Evolutionary conservation across 1,140 invertebrate species (phyloP), one percentile per base, ranked within the genome.

Genomic region (Cephus cinctus): DNA sequence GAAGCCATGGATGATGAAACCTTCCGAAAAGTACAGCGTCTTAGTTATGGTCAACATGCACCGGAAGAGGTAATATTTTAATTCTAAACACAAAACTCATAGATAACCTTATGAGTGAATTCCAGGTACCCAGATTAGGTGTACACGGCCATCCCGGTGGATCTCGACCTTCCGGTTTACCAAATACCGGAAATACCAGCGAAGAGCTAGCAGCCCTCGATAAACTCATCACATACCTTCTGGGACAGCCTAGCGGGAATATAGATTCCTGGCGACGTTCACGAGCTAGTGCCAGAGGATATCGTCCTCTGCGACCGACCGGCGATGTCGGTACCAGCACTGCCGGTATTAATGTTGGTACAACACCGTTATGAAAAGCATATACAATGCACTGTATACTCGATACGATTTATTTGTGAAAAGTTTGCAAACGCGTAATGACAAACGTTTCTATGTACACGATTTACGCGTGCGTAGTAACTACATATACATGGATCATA

Each of bases 1-100:
- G 83, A 86, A 67, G 84, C 84, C 0, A 73, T 85, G 2, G 80
- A 86, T 47, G 85, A 87, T 55, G 80, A 83, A 16, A 86, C 84
- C 1, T 86, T 85, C 52, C 74, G 81, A 32, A 85, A 86, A 70
- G 83, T 87, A 12, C 83, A 85, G 59, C 71, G 84, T 35, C 78
- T 84, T 64, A 87, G 85, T 56, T 87, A 87, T 62, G 83, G 85
- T 19, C 84, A 81, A 59, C 82, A 84, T 53, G 81, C 77, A 23
- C 76, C 80, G 16, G 82, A 84, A 25, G 83, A 86, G 70, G 83
- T 86, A 75, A 71, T n/a, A n/a, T n/a, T n/a, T n/a, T n/a, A n/a
- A n/a, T n/a, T n/a, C n/a, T n/a, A n/a, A n/a, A n/a, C n/a, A n/a
- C n/a, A n/a, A n/a, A n/a, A n/a, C n/a, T n/a, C n/a, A n/a, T n/a